Percentiles rank a stretch among this genome's conserved stretches.
Conservation (phyloP, 2,113 vertebrate genomes). For the Poecile atricapillus region DNA sequence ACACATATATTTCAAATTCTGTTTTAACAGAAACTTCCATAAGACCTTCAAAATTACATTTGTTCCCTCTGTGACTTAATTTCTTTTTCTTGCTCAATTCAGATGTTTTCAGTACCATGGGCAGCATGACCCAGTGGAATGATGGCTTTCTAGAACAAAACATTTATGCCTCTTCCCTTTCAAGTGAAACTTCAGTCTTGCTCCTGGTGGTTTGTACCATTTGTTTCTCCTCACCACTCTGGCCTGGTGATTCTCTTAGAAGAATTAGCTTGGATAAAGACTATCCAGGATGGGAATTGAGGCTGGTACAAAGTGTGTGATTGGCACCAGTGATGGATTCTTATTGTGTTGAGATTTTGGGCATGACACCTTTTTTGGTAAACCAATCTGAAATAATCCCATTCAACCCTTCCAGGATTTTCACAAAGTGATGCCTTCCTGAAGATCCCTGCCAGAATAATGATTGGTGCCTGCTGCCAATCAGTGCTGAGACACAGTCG, state of each 20-base stretch:
- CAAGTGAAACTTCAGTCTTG: neutral
- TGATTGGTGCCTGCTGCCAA: slow-evolving; percentile 45
- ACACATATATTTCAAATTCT: neutral
- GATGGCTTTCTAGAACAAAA: neutral
- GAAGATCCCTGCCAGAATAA: neutral
- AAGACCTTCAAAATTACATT: neutral
- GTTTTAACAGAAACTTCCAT: neutral
- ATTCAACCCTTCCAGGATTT: neutral
- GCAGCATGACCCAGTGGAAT: neutral
- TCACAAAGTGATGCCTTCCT: neutral
- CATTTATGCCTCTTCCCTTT: neutral
- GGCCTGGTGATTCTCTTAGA: neutral
- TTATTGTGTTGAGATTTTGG: slow-evolving; percentile 22
- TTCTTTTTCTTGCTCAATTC: neutral
- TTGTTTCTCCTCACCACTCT: neutral
- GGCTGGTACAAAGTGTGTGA: neutral
- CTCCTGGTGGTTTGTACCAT: neutral
- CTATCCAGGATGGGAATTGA: neutral
- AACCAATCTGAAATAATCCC: neutral
- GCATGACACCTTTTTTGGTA: neutral
- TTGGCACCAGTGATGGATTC: neutral
- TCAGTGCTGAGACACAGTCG: neutral
- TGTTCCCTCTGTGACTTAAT: neutral
- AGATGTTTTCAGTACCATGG: neutral
- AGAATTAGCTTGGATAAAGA: neutral